Base-by-base conservation (phyloP, 2,113 vertebrate species). In the Arvicanthis niloticus region DNA sequence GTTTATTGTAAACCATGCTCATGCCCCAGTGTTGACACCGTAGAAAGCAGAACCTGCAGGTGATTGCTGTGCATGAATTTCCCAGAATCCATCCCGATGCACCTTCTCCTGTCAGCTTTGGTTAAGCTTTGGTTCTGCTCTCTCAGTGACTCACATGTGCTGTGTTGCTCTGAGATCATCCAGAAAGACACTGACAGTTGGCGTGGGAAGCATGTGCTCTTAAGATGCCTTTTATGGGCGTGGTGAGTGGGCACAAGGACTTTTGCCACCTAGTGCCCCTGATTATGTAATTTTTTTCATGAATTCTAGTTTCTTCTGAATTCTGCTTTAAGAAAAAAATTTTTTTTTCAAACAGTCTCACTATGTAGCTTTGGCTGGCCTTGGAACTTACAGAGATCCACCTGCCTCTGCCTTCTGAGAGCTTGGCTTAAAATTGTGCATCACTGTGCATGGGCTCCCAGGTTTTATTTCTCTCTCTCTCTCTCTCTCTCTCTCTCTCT, bases 91-190 rank as follows among this genome's bases (percentile, higher is more conserved):
- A 76, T 2, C 40, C 65, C 6, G 58, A 73, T 42, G 15, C 56
- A 67, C 73, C 65, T 87, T 95, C 76, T 80, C 67, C n/a, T 11
- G 45, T 78, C 78, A 85, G 85, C 93, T 89, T 90, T 91, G 81
- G 97, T 95, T 97, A 94, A 95, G 65, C 89, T 58, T 78, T 73
- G 93, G 65, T 65, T 96, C 87, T 89, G 85, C 51, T 97, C 81
- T 87, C 70, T 9, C 0, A 16, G 85, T 97, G 95, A 97, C 96
- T 97, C 91, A 93, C 22, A 62, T 21, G 56, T 56, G 45, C 91
- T n/a, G 45, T 77, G 92, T 82, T 92, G 68, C 90, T 95, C 95
- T 96, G 97, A 98, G 93, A 93, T 97, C 91, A 96, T 85, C 17
- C 17, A 68, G 95, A 88, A 81, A 95, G 95, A 95, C 80, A 86